Percentiles rank a stretch among this genome's conserved stretches.
Conservation (phyloP, 1,140 invertebrate genomes). For the Panagrolaimus sp. region DNA sequence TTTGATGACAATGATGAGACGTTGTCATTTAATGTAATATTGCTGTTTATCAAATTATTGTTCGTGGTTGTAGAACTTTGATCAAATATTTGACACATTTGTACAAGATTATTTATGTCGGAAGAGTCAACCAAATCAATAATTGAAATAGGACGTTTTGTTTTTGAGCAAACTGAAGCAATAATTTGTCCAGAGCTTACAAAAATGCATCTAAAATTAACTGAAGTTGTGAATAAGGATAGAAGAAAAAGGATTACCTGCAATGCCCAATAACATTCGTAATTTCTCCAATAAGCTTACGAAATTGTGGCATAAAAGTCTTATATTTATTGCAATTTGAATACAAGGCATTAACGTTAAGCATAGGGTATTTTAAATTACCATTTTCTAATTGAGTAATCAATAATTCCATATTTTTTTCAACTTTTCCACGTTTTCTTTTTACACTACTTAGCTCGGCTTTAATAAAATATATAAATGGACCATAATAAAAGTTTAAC, state of each 20-base stretch:
- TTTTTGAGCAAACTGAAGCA: not conserved
- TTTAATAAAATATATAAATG: not conserved
- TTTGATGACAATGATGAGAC: not conserved
- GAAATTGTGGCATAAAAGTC: not conserved
- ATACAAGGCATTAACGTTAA: conserved; percentile 1
- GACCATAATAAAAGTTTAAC: conserved; percentile 1
- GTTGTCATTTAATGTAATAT: too few species aligned
- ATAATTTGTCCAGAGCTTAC: conserved; percentile 6
- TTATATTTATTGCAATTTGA: not conserved
- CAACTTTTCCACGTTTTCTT: not conserved
- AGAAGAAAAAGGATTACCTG: conserved; percentile 4
- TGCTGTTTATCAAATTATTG: not conserved
- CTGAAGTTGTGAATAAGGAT: not conserved
- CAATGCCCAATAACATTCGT: not conserved
- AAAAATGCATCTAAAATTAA: conserved; percentile 7
- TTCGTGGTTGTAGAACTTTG: not conserved
- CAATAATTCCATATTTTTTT: not conserved
- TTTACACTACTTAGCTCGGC: conserved; percentile 1
- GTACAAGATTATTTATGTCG: conserved; percentile 11
- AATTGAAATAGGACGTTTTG: not conserved
- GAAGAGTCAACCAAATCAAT: not conserved
- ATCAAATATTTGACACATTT: conserved; percentile 6
- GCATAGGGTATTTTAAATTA: conserved; percentile 3
- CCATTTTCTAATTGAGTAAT: not conserved
- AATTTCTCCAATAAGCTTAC: not conserved